phyloP scores from a whole-genome alignment of 1,140 invertebrate genomes.

The Temnothorax nylanderi region DNA sequence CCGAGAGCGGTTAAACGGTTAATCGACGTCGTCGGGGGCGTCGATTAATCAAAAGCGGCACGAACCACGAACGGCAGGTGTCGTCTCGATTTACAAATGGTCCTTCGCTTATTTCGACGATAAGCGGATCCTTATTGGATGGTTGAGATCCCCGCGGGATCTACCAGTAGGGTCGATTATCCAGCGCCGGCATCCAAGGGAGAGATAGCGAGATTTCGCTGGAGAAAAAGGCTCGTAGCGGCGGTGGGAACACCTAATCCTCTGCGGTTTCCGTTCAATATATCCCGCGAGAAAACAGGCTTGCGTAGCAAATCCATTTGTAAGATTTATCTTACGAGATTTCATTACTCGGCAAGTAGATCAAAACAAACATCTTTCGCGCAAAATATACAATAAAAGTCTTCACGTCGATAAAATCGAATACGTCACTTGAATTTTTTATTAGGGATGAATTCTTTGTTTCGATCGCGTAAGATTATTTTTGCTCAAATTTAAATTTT shows the following conservation, averaged over 20 bases:
- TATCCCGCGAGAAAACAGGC: neutral
- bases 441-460: neutral
- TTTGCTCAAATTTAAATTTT: neutral
- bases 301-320: conserved; percentile 15
- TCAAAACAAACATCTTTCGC: neutral
- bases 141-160: conserved; percentile 9
- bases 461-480: neutral
- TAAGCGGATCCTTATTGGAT: conserved; percentile 53
- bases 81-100: conserved; percentile 57
- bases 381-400: neutral
- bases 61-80: conserved; percentile 31
- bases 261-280: conserved; percentile 2
- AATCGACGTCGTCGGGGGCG: conserved; percentile 24
- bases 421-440: neutral
- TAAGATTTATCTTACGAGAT: neutral
- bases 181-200: neutral
- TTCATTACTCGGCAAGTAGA: neutral
- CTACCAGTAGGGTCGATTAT: conserved; percentile 1
- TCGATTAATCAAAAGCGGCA: conserved; percentile 54
- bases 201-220: conserved; percentile 21
- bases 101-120: conserved; percentile 49
- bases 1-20: conserved; percentile 42
- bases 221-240: neutral
- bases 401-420: neutral
- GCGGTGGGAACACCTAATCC: neutral